Base-by-base conservation (phyloP, 2,888 invertebrate genomes). In the Suillia variegata region DNA sequence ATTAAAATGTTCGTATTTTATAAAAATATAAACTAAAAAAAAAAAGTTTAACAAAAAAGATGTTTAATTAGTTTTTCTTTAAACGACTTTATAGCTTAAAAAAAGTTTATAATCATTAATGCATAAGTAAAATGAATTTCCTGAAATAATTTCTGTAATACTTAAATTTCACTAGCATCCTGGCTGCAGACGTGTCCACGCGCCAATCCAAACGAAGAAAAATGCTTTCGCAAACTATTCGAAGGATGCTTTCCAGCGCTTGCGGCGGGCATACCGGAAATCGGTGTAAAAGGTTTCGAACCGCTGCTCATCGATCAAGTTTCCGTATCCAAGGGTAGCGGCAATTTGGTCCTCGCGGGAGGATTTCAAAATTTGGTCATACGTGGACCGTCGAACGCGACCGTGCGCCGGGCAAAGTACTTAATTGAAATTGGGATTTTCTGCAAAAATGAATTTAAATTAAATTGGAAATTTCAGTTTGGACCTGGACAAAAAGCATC, bases 261-360 rank as follows among this genome's bases (percentile, higher is more conserved):
- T 62, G 85, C 86, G 1, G 82, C 82, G 65, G 87, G 87, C 79
- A 84, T 87, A 64, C 86, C 87, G 0, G 87, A 86, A 77, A 82
- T 86, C 45, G 85, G 85, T 6, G 83, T 87, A 0, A 84, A 84
- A 42, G 83, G 83, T 54, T 87, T 87, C 63, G 87, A 87, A 67
- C 87, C 87, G 1, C 73, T 87, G 26, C 76, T 80, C 65, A 83
- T 87, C 26, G 84, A 85, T 63, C 80, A 79, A 59, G 84, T 87
- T 1, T 82, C 84, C 0, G 81, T 87, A 1, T 83, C 84, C 3
- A 86, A 86, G 74, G 86, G 86, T 13, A 82, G 82, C 58, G 86
- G 86, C 1, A 84, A 85, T 52, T 64, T 82, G 6, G 83, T 86
- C 15, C 72, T 87, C 8, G 73, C 83, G 0, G 87, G 87, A 6